Percentiles rank a stretch among this genome's conserved stretches.
phyloP scores from a whole-genome alignment of 2,888 invertebrate species.

The Tipula helvola region DNA sequence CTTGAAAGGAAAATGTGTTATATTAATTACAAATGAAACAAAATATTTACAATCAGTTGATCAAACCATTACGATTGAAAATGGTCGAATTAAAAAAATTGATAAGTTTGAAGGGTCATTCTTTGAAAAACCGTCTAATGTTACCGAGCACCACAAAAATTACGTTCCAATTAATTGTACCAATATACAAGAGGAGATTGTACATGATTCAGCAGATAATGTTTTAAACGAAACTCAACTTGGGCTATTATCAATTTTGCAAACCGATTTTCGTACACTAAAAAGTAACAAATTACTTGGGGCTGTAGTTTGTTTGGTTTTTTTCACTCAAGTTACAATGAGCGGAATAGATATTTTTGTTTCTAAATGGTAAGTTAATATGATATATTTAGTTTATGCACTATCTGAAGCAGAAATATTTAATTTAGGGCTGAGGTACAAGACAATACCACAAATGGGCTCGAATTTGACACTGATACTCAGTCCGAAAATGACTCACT shows the following conservation, averaged over 20 bases:
- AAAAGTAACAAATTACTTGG: neutral
- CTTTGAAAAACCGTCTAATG: neutral
- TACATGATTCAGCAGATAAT: neutral
- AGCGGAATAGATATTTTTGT: conserved; percentile 8
- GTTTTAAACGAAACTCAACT: neutral
- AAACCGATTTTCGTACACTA: neutral
- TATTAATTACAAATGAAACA: conserved; percentile 61
- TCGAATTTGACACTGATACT: neutral
- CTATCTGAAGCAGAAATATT: neutral
- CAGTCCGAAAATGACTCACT: neutral
- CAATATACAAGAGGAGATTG: neutral
- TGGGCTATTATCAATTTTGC: neutral
- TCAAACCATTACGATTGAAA: conserved; percentile 37
- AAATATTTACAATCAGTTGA: conserved; percentile 42
- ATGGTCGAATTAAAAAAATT: conserved; percentile 19
- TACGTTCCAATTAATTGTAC: neutral
- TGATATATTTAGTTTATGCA: neutral
- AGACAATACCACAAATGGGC: neutral
- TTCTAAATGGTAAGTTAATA: conserved; percentile 11
- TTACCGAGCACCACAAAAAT: neutral
- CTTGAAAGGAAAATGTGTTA: conserved; percentile 38
- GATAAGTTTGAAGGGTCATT: neutral
- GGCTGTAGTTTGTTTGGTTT: neutral
- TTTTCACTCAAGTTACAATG: neutral
- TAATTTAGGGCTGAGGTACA: neutral